phyloP scores from a whole-genome alignment of 2,797 vertebrate species.

The Oryzias sinensis region DNA sequence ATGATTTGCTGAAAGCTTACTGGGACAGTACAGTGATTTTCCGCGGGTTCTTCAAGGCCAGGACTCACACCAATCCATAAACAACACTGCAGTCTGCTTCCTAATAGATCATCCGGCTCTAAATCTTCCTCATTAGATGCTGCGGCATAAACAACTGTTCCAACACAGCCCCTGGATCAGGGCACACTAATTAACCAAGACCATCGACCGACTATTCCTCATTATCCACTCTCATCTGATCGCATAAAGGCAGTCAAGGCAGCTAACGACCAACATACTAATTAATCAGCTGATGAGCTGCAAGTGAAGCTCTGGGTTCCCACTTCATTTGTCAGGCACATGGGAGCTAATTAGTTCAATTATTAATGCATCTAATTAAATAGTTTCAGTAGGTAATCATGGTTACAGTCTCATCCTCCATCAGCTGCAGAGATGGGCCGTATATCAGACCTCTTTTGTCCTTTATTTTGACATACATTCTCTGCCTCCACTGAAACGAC shows the following conservation, averaged over 20 bases:
- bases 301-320: constrained; percentile 86
- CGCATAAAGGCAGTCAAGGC: constrained; percentile 91
- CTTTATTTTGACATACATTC: constrained; percentile 51
- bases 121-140: constrained; percentile 95
- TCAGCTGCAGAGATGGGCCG: constrained; percentile 75
- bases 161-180: constrained; percentile 95
- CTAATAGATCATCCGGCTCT: constrained; percentile 67
- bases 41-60: constrained; percentile 36
- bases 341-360: constrained; percentile 99
- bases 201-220: constrained; percentile 95
- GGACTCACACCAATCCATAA: constrained; percentile 38
- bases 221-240: constrained; percentile 90
- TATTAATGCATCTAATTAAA: constrained; percentile 99
- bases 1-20: constrained; percentile 50
- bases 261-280: constrained; percentile 98
- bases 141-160: constrained; percentile 92
- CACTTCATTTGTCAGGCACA: constrained; percentile 93
- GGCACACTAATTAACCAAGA: constrained; percentile 98
- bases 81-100: constrained; percentile 43
- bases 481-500: constrained; percentile 32
- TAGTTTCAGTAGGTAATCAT: constrained; percentile 93
- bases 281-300: constrained; percentile 95
- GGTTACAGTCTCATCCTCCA: constrained; percentile 86
- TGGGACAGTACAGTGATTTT: constrained; percentile 49
- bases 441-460: constrained; percentile 45